These are phyloP conservation scores for Oxytorus armatus DNA, from an alignment of 2,888 invertebrate genomes.

Conservation along the genomic window DNA sequence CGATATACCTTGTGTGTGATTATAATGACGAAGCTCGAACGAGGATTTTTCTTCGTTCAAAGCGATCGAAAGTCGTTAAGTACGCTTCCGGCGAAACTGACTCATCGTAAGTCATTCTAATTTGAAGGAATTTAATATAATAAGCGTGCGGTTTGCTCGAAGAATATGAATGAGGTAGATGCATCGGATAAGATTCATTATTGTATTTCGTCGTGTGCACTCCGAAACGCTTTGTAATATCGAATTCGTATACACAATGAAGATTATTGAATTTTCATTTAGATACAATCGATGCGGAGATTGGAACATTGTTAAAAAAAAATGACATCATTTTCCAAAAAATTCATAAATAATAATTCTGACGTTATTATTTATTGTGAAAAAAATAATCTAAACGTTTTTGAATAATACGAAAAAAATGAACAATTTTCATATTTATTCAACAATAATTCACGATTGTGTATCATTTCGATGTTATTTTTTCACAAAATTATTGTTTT, in stretches of 20 bases:
- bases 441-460: background rate
- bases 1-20: constrained; percentile 15
- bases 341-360: background rate
- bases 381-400: background rate
- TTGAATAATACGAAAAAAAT: background rate
- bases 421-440: background rate
- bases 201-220: constrained; percentile 23
- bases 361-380: no score
- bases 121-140: constrained; percentile 64
- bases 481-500: background rate
- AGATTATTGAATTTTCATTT: constrained; percentile 54
- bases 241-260: constrained; percentile 23
- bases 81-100: constrained; percentile 67
- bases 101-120: constrained; percentile 61
- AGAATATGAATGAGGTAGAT: constrained; percentile 65
- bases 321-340: background rate
- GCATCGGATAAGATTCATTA: constrained; percentile 59
- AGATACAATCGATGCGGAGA: constrained; percentile 34
- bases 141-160: constrained; percentile 44
- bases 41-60: constrained; percentile 43
- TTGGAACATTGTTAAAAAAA: background rate
- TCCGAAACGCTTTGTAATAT: constrained; percentile 23
- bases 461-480: background rate
- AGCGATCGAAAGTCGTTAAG: constrained; percentile 55
- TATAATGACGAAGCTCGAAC: background rate